These are phyloP conservation scores for Seriola aureovittata DNA, from an alignment of 2,113 vertebrate genomes.

Conservation along the genomic window DNA sequence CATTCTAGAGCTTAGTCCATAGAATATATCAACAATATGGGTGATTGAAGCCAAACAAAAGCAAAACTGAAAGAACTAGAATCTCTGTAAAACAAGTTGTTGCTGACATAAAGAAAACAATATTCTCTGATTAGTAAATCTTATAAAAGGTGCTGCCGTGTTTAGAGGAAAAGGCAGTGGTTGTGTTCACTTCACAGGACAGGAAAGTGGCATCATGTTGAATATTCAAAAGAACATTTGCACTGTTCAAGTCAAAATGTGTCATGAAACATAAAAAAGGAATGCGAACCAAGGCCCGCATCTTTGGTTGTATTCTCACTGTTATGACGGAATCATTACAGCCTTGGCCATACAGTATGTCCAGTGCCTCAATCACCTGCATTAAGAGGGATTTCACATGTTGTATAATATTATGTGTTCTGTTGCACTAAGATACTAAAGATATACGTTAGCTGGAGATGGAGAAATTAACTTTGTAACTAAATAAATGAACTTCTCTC, in stretches of 20 bases:
- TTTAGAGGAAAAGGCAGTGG: background rate
- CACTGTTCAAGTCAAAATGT: background rate
- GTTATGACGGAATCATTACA: background rate
- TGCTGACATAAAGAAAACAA: slow-evolving; percentile 43
- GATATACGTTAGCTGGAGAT: background rate
- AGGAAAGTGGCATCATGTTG: background rate
- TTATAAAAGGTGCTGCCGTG: slow-evolving; percentile 47
- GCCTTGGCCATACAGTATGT: no score
- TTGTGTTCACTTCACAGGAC: background rate
- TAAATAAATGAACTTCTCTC: background rate
- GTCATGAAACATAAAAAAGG: background rate
- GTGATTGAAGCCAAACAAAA: slow-evolving; percentile 34
- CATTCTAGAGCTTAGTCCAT: background rate
- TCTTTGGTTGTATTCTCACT: background rate
- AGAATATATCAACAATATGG: slow-evolving; percentile 15
- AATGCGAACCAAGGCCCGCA: background rate
- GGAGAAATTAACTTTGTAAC: slow-evolving; percentile 9
- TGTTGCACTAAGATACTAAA: background rate
- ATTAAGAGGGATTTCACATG: background rate
- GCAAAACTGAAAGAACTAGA: background rate
- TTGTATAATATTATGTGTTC: background rate
- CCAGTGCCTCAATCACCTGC: background rate
- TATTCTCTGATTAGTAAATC: background rate
- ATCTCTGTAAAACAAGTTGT: background rate
- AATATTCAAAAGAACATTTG: background rate